Conservation (phyloP, 1,140 invertebrate species). For the Chironomus striatipennis region DNA sequence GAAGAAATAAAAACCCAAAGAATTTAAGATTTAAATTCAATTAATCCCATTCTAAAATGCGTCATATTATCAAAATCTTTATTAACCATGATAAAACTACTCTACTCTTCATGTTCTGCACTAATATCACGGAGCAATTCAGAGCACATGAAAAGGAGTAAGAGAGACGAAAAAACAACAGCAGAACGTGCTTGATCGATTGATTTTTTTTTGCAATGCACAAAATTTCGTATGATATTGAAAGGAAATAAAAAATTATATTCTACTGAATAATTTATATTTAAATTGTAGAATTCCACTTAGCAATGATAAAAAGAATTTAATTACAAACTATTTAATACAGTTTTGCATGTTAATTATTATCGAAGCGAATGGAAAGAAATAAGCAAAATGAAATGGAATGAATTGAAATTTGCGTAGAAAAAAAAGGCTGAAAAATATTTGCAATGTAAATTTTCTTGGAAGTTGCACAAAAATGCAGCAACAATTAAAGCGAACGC, state of each 20-base stretch:
- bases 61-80: neutral
- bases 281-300: neutral
- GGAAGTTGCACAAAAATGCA: slow-evolving; percentile 12
- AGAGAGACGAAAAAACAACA: too few species aligned
- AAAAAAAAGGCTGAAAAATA: neutral
- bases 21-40: too few species aligned
- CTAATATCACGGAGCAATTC: neutral
- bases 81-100: neutral
- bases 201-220: neutral
- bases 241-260: neutral
- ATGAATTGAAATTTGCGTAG: neutral
- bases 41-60: neutral
- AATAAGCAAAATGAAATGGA: neutral
- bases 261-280: too few species aligned
- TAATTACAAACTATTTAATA: neutral
- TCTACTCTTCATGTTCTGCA: neutral
- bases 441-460: slow-evolving; percentile 14
- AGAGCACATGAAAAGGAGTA: too few species aligned
- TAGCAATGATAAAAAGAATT: neutral
- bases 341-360: neutral
- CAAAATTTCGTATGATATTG: neutral
- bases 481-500: slow-evolving; percentile 19
- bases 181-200: slow-evolving; percentile 2
- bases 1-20: too few species aligned
- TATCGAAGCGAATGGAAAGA: neutral